These are phyloP conservation scores for Actinia equina DNA, from an alignment of 64 coral and sea anemone species.

Conservation along the genomic window DNA sequence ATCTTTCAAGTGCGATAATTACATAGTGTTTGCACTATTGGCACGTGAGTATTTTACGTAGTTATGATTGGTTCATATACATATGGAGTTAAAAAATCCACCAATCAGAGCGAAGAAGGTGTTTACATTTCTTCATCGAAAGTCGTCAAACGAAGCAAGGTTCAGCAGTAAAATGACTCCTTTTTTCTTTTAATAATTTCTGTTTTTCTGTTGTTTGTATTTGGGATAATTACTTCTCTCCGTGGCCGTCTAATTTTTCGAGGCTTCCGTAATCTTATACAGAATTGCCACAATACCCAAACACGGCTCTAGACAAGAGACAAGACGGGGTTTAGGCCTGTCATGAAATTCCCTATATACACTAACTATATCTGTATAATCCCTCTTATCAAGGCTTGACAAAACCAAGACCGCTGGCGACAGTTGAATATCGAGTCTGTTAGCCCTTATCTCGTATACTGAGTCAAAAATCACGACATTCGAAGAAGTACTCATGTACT, in stretches of 20 bases:
- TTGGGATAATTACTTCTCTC: neutral
- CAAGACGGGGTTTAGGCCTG: neutral
- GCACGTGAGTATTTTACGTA: neutral
- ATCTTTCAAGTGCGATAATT: neutral
- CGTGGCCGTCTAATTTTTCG: neutral
- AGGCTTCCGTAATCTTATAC: constrained; percentile 2
- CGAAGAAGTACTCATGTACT: neutral
- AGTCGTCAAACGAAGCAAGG: neutral
- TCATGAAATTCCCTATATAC: neutral
- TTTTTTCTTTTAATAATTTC: too few species aligned
- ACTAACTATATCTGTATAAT: too few species aligned
- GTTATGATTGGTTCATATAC: neutral
- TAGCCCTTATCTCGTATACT: neutral
- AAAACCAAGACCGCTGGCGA: neutral
- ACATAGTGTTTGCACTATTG: neutral
- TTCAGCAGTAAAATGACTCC: too few species aligned
- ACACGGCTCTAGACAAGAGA: neutral
- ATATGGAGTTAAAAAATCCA: neutral
- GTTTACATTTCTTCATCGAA: neutral
- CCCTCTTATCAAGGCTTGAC: neutral
- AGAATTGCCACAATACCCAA: neutral
- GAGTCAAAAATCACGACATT: neutral
- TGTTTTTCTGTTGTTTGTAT: too few species aligned
- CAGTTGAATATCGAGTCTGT: neutral
- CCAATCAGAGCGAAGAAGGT: neutral